These are phyloP conservation scores for Hydrolagus colliei DNA, from an alignment of 2,797 vertebrate species.

Conservation along the genomic window DNA sequence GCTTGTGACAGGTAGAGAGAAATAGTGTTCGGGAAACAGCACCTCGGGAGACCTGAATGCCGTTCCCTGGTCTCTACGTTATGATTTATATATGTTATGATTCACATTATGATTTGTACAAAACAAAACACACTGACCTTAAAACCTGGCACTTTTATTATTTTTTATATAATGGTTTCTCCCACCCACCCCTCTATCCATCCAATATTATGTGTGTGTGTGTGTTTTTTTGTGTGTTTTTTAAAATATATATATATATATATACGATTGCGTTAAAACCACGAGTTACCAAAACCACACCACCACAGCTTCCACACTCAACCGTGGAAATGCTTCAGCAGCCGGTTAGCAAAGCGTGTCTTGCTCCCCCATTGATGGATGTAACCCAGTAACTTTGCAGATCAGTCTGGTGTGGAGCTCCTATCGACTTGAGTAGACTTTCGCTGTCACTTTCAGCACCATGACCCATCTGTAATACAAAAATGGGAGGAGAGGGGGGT, in stretches of 20 bases:
- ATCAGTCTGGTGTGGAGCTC: conserved; percentile 23
- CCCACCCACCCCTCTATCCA: too few species aligned
- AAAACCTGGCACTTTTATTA: too few species aligned
- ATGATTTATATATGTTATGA: too few species aligned
- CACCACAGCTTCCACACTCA: too few species aligned
- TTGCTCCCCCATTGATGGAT: conserved; percentile 33
- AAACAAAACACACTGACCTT: too few species aligned
- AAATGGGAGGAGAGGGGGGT: background rate
- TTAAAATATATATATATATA: conserved; percentile 11
- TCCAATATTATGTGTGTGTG: background rate
- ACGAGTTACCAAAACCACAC: background rate
- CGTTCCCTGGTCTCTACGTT: too few species aligned
- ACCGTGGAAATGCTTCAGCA: background rate
- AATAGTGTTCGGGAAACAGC: too few species aligned
- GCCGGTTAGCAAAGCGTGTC: conserved; percentile 26
- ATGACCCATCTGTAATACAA: conserved; percentile 33
- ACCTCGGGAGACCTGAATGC: too few species aligned
- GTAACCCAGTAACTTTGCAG: conserved; percentile 32
- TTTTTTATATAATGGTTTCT: too few species aligned
- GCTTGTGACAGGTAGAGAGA: too few species aligned
- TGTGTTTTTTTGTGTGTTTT: background rate
- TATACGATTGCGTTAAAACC: conserved; percentile 23
- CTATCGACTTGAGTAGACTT: conserved; percentile 34
- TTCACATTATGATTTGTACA: too few species aligned
- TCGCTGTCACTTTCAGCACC: conserved; percentile 36